phyloP scores from a whole-genome alignment of 2,113 vertebrate genomes.

The Zosterops lateralis region DNA sequence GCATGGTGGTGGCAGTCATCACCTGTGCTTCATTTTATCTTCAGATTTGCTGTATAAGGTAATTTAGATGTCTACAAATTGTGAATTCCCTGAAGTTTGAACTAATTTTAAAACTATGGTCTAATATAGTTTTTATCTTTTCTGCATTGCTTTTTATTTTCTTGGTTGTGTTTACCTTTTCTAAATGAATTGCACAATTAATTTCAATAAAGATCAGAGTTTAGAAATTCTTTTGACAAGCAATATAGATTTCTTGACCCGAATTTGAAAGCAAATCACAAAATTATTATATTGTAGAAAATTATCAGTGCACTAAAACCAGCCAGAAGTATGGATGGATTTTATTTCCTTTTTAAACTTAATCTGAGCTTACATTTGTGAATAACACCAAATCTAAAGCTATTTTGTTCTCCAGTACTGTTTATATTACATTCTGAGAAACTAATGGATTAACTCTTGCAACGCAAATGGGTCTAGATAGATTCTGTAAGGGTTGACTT shows the following conservation, averaged over 20 bases:
- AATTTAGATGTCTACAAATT: background rate
- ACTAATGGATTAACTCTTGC: background rate
- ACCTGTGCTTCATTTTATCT: background rate
- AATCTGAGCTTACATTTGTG: background rate
- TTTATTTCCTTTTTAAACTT: background rate
- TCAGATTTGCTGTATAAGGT: background rate
- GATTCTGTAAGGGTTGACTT: background rate
- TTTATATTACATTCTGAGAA: background rate
- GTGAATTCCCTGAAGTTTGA: background rate
- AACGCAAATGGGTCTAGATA: background rate
- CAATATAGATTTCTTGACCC: background rate
- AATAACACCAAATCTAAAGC: background rate
- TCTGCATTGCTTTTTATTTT: background rate
- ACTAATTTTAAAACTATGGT: background rate
- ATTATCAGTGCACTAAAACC: background rate
- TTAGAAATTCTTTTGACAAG: background rate
- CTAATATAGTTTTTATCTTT: background rate
- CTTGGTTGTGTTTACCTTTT: background rate
- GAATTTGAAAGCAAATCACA: background rate
- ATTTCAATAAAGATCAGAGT: background rate
- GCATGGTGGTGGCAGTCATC: background rate
- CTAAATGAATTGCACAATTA: background rate
- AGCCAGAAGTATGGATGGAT: background rate
- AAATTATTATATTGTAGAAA: background rate
- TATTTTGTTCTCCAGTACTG: background rate